Evolutionary conservation across 2,113 vertebrate genomes (phyloP).

Genomic region (Chaenogobius annularis): DNA sequence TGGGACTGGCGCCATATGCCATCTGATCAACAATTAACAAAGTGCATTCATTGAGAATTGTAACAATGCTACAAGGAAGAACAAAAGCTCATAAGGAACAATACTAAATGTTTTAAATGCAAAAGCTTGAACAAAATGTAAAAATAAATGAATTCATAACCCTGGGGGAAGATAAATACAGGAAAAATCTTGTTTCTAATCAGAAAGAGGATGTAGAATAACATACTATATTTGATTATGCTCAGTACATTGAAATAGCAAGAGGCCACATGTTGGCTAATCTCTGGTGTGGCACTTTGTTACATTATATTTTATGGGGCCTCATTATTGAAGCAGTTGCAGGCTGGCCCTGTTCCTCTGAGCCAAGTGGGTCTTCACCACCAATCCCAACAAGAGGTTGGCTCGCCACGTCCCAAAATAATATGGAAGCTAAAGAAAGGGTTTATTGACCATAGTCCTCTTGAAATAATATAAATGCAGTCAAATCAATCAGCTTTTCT

Average conservation of each 20-base stretch:
- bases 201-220: slow-evolving; percentile 1
- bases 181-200: too few species aligned
- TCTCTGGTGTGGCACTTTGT: slow-evolving; percentile 7
- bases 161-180: too few species aligned
- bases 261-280: slow-evolving; percentile 2
- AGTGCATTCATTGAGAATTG: slow-evolving; percentile 29
- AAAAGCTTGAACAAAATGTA: not conserved
- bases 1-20: slow-evolving; percentile 49
- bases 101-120: not conserved
- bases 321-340: not conserved
- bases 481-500: too few species aligned
- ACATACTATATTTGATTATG: not conserved
- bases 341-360: not conserved
- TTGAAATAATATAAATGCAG: too few species aligned
- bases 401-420: too few species aligned
- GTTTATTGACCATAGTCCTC: too few species aligned
- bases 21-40: slow-evolving; percentile 59
- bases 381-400: too few species aligned
- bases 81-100: not conserved
- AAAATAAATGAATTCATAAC: not conserved
- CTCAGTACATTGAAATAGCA: too few species aligned
- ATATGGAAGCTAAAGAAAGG: too few species aligned
- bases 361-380: not conserved
- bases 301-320: slow-evolving; percentile 89
- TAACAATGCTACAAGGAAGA: slow-evolving; percentile 21